Percentiles rank a stretch among this genome's conserved stretches.
Evolutionary conservation across 2,888 invertebrate genomes (phyloP).

Genomic region (Diploptera punctata): DNA sequence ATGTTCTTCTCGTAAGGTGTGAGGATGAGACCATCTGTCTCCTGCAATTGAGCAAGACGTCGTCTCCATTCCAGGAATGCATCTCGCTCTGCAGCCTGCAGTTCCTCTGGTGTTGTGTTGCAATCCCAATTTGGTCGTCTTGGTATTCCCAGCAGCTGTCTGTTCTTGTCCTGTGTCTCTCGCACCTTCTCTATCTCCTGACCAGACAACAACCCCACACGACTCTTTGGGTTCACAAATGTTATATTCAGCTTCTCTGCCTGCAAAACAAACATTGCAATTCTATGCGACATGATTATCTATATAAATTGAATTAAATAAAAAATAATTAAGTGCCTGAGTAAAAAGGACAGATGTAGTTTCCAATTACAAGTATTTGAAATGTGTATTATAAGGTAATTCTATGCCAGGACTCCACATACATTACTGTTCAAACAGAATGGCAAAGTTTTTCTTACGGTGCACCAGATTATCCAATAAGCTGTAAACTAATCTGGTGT

Average conservation of each 20-base stretch:
- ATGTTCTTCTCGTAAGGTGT: conserved; percentile 98
- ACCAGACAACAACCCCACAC: conserved; percentile 65
- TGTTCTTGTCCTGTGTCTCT: conserved; percentile 64
- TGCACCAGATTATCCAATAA: no score
- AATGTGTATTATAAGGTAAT: no score
- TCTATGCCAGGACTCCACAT: no score
- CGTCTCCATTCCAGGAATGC: conserved; percentile 92
- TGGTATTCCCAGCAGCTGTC: conserved; percentile 77
- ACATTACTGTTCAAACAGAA: no score
- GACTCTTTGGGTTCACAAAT: conserved; percentile 69
- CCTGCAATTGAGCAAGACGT: conserved; percentile 77
- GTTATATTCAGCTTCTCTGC: conserved; percentile 88
- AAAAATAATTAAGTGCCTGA: no score
- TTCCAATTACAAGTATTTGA: no score
- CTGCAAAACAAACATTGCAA: conserved; percentile 50
- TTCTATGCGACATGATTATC: no score
- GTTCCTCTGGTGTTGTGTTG: conserved; percentile 78
- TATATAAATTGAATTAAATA: no score
- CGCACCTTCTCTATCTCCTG: conserved; percentile 62
- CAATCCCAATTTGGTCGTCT: conserved; percentile 84
- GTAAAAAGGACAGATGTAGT: no score
- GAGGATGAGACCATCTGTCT: conserved; percentile 78
- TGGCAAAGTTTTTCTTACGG: no score
- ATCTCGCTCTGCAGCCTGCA: conserved; percentile 80
- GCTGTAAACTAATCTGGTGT: no score